phyloP scores from a whole-genome alignment of 2,113 vertebrate genomes.

The Clarias batrachus region DNA sequence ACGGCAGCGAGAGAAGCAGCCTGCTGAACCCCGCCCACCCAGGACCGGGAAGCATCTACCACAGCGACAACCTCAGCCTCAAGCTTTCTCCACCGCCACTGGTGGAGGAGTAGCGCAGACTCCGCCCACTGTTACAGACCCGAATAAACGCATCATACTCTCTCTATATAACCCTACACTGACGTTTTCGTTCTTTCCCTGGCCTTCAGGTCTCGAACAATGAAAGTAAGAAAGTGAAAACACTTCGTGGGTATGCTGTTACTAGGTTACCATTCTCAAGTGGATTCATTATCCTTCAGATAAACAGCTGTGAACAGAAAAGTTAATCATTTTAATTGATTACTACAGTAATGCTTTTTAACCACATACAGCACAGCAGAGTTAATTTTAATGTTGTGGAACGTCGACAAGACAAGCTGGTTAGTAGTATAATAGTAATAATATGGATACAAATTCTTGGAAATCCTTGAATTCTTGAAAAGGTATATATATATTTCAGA shows the following conservation, averaged over 20 bases:
- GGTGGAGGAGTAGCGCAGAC: slow-evolving; percentile 77
- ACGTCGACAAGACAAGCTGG: background rate
- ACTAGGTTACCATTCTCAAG: background rate
- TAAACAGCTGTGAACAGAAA: background rate
- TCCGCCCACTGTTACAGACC: slow-evolving; percentile 28
- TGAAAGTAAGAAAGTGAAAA: background rate
- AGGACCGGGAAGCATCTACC: slow-evolving; percentile 77
- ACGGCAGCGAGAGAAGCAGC: slow-evolving; percentile 72
- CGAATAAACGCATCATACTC: slow-evolving; percentile 44
- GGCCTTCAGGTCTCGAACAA: background rate
- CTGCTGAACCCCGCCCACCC: slow-evolving; percentile 71
- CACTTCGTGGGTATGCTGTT: background rate
- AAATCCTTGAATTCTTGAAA: background rate
- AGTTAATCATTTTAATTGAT: background rate
- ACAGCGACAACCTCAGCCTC: slow-evolving; percentile 85
- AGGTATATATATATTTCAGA: background rate
- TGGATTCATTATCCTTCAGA: background rate
- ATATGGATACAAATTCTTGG: too few species aligned
- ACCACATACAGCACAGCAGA: background rate
- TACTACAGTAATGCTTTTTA: background rate
- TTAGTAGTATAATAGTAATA: background rate
- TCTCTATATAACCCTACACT: slow-evolving; percentile 11
- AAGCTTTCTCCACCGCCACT: slow-evolving; percentile 84
- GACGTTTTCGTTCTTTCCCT: background rate
- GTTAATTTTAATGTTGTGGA: background rate